These are phyloP conservation scores for Lacerta agilis DNA, from an alignment of 2,797 vertebrate genomes.

Conservation along the genomic window DNA sequence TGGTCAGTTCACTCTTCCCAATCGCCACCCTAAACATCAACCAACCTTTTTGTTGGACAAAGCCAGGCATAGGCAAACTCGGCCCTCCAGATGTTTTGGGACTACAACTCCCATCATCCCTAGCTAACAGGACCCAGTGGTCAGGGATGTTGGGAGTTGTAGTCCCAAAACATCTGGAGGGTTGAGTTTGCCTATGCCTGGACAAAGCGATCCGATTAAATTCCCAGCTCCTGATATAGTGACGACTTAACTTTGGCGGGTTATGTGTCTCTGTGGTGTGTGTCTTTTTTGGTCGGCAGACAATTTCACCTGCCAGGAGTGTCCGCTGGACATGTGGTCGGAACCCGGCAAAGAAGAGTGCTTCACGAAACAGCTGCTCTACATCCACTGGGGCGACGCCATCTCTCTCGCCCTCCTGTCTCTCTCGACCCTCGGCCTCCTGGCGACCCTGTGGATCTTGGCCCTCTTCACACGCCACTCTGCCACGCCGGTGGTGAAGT, in stretches of 20 bases:
- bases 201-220: background rate
- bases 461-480: slow-evolving; percentile 78
- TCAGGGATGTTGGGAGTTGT: too few relatives aligned
- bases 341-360: slow-evolving; percentile 74
- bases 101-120: too few relatives aligned
- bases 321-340: slow-evolving; percentile 80
- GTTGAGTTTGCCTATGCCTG: too few relatives aligned
- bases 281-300: slow-evolving; percentile 50
- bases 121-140: too few relatives aligned
- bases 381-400: slow-evolving; percentile 75
- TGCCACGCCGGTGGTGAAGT: slow-evolving; percentile 84
- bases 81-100: too few relatives aligned
- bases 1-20: too few relatives aligned
- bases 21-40: too few relatives aligned
- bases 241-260: too few relatives aligned
- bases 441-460: slow-evolving; percentile 74
- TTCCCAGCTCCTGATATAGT: background rate
- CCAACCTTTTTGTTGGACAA: too few relatives aligned
- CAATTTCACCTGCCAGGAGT: slow-evolving; percentile 75
- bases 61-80: too few relatives aligned
- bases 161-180: too few relatives aligned
- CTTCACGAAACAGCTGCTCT: slow-evolving; percentile 70
- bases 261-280: too few relatives aligned
- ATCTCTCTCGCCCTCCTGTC: slow-evolving; percentile 75
- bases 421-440: slow-evolving; percentile 75